Conservation (phyloP, 2,113 vertebrate genomes). For the Lates calcarifer region DNA sequence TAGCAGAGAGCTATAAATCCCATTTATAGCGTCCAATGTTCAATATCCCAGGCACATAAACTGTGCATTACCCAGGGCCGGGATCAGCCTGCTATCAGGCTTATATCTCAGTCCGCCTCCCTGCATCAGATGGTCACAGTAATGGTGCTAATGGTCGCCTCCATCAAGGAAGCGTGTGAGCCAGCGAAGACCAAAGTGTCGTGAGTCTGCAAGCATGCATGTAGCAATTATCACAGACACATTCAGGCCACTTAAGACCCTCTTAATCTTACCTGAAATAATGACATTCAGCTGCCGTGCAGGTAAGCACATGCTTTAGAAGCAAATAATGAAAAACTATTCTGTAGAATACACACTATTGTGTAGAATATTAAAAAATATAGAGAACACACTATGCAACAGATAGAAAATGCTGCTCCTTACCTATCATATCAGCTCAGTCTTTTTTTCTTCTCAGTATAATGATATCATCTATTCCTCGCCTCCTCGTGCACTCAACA, state of each 20-base stretch:
- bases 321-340: not conserved
- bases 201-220: constrained; percentile 47
- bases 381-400: not conserved
- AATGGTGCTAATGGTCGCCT: constrained; percentile 53
- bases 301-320: constrained; percentile 1
- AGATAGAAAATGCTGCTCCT: constrained; percentile 7
- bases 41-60: constrained; percentile 68
- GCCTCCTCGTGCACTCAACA: constrained; percentile 44
- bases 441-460: constrained; percentile 46
- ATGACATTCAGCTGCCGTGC: not conserved
- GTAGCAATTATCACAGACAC: constrained; percentile 33
- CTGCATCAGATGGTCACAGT: constrained; percentile 58
- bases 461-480: constrained; percentile 55
- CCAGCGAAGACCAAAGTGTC: constrained; percentile 36
- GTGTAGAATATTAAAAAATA: not conserved
- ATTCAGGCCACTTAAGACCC: constrained; percentile 1
- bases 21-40: constrained; percentile 59
- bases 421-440: constrained; percentile 26
- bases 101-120: constrained; percentile 53
- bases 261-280: constrained; percentile 11
- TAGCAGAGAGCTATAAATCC: constrained; percentile 48
- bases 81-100: constrained; percentile 64
- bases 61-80: constrained; percentile 59
- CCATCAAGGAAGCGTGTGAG: constrained; percentile 34
- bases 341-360: not conserved